phyloP scores from a whole-genome alignment of 2,113 vertebrate genomes.

The Entosphenus tridentatus region DNA sequence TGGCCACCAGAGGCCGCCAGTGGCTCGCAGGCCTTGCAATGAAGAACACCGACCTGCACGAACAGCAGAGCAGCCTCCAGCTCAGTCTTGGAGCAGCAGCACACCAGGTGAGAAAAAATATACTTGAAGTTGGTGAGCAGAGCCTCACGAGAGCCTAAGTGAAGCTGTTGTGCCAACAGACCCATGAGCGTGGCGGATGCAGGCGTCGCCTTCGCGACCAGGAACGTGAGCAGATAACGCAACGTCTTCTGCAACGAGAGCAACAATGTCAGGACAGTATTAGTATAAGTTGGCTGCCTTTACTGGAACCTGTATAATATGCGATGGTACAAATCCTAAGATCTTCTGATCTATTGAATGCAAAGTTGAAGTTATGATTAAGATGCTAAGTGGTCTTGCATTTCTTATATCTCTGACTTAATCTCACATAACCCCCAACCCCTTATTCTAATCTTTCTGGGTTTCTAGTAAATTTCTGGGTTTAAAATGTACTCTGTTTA shows the following conservation, averaged over 20 bases:
- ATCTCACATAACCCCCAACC: not conserved
- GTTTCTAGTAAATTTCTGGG: no score
- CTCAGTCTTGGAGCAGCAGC: slow-evolving; percentile 85
- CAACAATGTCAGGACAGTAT: not conserved
- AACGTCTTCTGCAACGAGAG: slow-evolving; percentile 38
- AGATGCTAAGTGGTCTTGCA: slow-evolving; percentile 8
- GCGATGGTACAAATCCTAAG: not conserved
- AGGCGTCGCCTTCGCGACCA: slow-evolving; percentile 75
- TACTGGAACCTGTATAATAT: not conserved
- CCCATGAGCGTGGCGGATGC: slow-evolving; percentile 67
- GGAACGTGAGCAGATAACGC: slow-evolving; percentile 70
- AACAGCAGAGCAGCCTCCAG: slow-evolving; percentile 76
- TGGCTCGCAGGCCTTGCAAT: no score
- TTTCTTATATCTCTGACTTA: not conserved
- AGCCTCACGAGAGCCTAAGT: slow-evolving; percentile 73
- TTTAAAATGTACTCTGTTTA: no score
- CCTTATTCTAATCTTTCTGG: no score
- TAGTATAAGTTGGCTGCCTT: not conserved
- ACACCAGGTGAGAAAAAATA: slow-evolving; percentile 91
- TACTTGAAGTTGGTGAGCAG: slow-evolving; percentile 97
- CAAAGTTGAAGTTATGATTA: slow-evolving; percentile 14
- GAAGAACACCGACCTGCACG: slow-evolving; percentile 39
- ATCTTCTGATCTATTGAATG: not conserved
- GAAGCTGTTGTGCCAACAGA: slow-evolving; percentile 73
- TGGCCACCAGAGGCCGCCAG: no score